Evolutionary conservation across 2,797 vertebrate species (phyloP).

Genomic region (Anomalospiza imberbis): DNA sequence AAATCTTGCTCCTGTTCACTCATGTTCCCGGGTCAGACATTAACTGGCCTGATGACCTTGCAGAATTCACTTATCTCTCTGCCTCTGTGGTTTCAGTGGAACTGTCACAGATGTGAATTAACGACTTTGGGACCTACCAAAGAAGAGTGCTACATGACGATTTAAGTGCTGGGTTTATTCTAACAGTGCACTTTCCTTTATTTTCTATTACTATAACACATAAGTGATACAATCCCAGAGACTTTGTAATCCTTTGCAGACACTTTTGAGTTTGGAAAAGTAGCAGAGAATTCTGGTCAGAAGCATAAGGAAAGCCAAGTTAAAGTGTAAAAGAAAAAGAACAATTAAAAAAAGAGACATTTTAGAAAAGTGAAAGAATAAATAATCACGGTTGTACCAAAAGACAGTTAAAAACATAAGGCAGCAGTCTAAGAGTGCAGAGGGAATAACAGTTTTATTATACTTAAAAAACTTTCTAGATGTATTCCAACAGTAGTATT

Average conservation of each 20-base stretch:
- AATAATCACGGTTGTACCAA: not conserved
- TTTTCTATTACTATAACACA: not conserved
- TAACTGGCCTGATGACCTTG: not conserved
- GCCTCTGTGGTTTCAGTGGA: not conserved
- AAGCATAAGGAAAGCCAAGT: not conserved
- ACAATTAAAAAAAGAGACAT: not conserved
- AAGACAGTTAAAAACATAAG: slow-evolving; percentile 10
- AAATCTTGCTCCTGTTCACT: not conserved
- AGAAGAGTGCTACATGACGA: accelerated
- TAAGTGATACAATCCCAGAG: not conserved
- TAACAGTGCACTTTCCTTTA: not conserved
- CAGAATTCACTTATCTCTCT: not conserved
- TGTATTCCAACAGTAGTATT: not conserved
- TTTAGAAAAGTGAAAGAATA: not conserved
- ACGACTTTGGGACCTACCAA: not conserved
- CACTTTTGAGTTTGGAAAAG: not conserved
- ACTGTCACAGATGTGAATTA: not conserved
- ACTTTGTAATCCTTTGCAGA: not conserved
- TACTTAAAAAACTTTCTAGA: not conserved
- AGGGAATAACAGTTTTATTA: not conserved
- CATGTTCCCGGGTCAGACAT: not conserved
- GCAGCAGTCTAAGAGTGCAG: not conserved
- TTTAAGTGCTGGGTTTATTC: not conserved
- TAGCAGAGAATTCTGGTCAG: not conserved
- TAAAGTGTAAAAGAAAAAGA: not conserved